Evolutionary conservation across 2,113 vertebrate species (phyloP).

Genomic region (Phalacrocorax aristotelis): DNA sequence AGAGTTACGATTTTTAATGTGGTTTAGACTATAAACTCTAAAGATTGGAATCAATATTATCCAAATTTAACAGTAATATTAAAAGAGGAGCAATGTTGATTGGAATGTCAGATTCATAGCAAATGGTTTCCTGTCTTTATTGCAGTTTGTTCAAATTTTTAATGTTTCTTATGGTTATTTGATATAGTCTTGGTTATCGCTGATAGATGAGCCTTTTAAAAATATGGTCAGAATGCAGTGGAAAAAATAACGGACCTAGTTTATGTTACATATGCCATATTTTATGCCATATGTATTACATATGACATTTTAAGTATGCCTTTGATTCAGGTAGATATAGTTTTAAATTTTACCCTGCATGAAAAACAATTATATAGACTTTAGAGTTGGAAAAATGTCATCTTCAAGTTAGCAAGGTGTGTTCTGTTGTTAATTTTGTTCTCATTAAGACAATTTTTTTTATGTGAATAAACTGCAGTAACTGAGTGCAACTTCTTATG

Average conservation of each 20-base stretch:
- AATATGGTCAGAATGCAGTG: background rate
- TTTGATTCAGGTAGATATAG: background rate
- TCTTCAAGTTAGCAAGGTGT: background rate
- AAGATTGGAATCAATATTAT: background rate
- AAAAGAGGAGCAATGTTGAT: background rate
- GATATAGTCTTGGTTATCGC: accelerated
- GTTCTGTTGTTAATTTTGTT: background rate
- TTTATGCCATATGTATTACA: too few relatives aligned
- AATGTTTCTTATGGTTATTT: background rate
- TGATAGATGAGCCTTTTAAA: background rate
- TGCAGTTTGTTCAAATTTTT: background rate
- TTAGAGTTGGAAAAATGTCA: background rate
- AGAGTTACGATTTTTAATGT: background rate
- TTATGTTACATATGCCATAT: background rate
- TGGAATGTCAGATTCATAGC: background rate
- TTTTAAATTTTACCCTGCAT: background rate
- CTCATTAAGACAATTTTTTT: background rate
- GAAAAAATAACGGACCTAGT: background rate
- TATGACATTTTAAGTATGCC: background rate
- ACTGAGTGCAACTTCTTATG: background rate
- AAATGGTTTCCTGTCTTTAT: background rate
- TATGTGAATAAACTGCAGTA: background rate
- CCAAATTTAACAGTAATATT: background rate
- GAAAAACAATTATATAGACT: background rate
- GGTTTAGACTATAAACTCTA: background rate